These are phyloP conservation scores for Pemphigus obesinymphae DNA, from an alignment of 1,140 invertebrate genomes.

Conservation along the genomic window DNA sequence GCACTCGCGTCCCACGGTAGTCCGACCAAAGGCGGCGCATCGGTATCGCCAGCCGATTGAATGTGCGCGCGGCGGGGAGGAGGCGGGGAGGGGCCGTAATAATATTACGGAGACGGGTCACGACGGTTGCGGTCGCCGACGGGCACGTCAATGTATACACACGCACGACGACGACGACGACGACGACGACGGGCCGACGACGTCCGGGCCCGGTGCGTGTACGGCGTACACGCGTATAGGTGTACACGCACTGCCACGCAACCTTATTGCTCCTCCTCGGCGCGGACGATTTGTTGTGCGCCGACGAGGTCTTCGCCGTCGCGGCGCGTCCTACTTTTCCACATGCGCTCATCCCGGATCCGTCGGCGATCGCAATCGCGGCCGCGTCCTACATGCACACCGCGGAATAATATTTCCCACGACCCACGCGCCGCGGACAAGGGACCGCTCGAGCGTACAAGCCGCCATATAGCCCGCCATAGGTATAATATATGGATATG, in stretches of 20 bases:
- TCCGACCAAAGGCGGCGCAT: too few species aligned
- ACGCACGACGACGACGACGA: neutral
- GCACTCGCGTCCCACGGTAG: too few species aligned
- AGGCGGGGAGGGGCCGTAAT: too few species aligned
- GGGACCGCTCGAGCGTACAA: neutral
- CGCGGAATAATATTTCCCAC: neutral
- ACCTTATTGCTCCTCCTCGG: neutral
- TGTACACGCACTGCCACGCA: too few species aligned
- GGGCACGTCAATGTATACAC: neutral
- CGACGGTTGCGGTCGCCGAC: neutral
- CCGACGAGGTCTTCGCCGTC: neutral
- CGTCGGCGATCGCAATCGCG: conserved; percentile 16
- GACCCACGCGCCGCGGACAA: neutral
- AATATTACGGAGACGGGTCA: neutral
- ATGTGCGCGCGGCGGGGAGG: neutral
- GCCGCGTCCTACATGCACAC: conserved; percentile 5
- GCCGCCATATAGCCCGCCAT: too few species aligned
- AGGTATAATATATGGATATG: too few species aligned
- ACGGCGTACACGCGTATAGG: neutral
- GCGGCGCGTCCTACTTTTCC: neutral
- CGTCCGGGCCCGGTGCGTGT: neutral
- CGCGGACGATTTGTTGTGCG: neutral
- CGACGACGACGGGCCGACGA: neutral
- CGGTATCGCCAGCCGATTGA: too few species aligned
- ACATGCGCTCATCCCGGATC: conserved; percentile 23